phyloP scores from a whole-genome alignment of 2,113 vertebrate species.

The Ifrita kowaldi region DNA sequence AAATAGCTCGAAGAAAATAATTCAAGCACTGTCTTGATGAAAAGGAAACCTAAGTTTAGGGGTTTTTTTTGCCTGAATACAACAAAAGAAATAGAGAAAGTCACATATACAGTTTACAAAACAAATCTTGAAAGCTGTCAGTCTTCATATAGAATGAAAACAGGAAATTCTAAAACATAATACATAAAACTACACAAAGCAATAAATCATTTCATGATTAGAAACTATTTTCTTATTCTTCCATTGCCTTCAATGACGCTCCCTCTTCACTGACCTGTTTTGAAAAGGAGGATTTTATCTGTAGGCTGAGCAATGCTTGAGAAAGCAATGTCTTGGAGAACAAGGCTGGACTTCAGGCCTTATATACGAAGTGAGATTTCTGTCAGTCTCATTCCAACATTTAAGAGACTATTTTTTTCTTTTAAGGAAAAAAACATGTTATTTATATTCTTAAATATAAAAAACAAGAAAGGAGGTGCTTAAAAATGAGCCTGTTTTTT shows the following conservation, averaged over 20 bases:
- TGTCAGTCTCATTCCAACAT: neutral
- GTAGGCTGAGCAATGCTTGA: neutral
- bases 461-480: neutral
- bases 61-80: fast-evolving
- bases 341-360: neutral
- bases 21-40: neutral
- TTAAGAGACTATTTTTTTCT: neutral
- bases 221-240: neutral
- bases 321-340: neutral
- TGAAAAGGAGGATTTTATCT: neutral
- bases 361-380: neutral
- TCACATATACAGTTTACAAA: neutral
- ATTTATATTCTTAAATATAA: neutral
- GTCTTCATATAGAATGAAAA: neutral
- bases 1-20: neutral
- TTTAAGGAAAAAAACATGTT: neutral
- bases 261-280: neutral
- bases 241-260: neutral
- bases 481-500: neutral
- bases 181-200: neutral
- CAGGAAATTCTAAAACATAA: neutral
- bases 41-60: neutral
- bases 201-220: neutral
- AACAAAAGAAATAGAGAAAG: neutral
- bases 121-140: neutral